Percentiles rank a stretch among this genome's conserved stretches.
phyloP scores from a whole-genome alignment of 2,113 vertebrate species.

The Smithornis capensis region DNA sequence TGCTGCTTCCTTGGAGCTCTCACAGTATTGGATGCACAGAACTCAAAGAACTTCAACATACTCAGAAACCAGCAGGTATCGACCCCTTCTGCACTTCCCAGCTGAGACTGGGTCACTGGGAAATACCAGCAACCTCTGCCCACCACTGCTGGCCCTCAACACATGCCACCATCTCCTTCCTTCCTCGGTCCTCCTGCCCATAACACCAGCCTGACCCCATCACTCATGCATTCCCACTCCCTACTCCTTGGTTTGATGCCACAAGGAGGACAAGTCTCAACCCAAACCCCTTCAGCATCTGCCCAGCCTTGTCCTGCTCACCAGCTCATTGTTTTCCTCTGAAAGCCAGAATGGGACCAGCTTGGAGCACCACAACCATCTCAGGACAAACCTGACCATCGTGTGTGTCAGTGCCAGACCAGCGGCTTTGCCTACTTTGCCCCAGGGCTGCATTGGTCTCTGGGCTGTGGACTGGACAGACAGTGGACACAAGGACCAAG shows the following conservation, averaged over 20 bases:
- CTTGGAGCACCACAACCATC: neutral
- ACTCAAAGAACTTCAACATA: neutral
- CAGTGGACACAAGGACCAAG: neutral
- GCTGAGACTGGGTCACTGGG: neutral
- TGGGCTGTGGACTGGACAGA: fast-evolving
- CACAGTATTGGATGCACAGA: fast-evolving
- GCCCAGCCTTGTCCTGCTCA: neutral
- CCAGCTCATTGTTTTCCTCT: neutral
- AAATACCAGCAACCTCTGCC: neutral
- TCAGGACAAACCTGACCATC: neutral
- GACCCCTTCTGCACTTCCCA: neutral
- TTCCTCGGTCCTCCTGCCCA: neutral
- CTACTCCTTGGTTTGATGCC: neutral
- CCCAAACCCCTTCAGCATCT: neutral
- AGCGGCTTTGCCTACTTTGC: neutral
- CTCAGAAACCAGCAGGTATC: neutral
- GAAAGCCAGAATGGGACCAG: neutral
- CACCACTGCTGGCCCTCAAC: neutral
- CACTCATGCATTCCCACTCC: neutral
- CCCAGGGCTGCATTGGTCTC: neutral
- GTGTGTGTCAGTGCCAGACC: fast-evolving
- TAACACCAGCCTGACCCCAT: neutral
- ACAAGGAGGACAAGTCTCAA: neutral
- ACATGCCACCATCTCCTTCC: neutral
- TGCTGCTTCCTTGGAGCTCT: neutral